Evolutionary conservation across 1,140 invertebrate species (phyloP), one percentile per base, ranked within the genome.

Genomic region (Drosophila pruinosa): DNA sequence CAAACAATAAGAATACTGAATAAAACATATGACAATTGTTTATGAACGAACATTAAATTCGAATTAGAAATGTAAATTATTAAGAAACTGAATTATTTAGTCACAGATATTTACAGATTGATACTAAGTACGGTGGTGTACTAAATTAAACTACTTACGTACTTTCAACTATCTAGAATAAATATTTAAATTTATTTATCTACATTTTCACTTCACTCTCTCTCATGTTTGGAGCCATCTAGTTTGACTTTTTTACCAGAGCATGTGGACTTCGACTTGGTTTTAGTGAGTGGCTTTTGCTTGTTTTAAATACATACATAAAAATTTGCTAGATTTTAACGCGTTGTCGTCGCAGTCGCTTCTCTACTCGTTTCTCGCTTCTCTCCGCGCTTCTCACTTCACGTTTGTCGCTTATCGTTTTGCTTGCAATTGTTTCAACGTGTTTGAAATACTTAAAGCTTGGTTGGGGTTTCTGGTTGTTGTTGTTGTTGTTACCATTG

Each of bases 371-470:
- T 22, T 38, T 50, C 34, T 50, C 62, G 41, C 54, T 36, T 57
- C 39, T 19, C 54, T 56, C 21, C 3, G 1, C 12, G 41, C 22
- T 52, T 48, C 54, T 38, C 70, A 22, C 38, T 58, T 15, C 14
- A 15, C 38, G 41, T 31, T 64, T 47, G 57, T 70, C 39, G 52
- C 41, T 59, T 58, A 36, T 52, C 61, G 52, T 58, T 56, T 65
- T 65, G 59, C 48, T 41, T 71, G 64, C 80, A 80, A 85, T 85
- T 85, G 80, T 79, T 76, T 68, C 65, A 69, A 88, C 82, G 81
- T 86, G 81, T 78, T 77, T 86, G 65, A 88, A 81, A 86, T 88
- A 86, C 61, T 70, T 81, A 71, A 85, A 69, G 58, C 56, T 47
- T 56, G 39, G 31, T 6, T 36, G 58, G 26, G 28, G 56, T 34